These are phyloP conservation scores for Ypsolopha scabrella DNA, from an alignment of 2,888 invertebrate genomes.

Conservation along the genomic window DNA sequence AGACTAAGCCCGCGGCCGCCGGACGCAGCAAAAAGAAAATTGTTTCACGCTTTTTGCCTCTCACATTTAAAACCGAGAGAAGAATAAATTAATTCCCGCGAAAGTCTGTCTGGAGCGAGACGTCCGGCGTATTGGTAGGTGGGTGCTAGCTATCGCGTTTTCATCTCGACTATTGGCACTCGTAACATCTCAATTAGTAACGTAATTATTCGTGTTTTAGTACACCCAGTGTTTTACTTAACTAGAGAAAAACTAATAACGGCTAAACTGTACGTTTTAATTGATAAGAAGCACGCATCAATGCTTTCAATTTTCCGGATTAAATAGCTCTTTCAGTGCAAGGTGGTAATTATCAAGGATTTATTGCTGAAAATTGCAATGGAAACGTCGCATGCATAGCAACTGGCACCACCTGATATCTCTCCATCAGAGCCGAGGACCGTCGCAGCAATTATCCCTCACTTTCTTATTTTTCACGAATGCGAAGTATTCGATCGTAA, in stretches of 20 bases:
- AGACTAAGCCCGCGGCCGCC: conserved; percentile 19
- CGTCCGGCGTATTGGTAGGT: conserved; percentile 30
- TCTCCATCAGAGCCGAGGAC: conserved; percentile 34
- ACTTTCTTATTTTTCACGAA: conserved; percentile 32
- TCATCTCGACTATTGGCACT: conserved; percentile 42
- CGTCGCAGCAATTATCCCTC: conserved; percentile 24
- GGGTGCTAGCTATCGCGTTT: conserved; percentile 52
- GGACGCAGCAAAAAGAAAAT: conserved; percentile 54
- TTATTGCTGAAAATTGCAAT: conserved; percentile 7
- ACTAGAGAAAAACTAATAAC: too few relatives aligned
- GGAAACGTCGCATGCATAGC: conserved; percentile 5
- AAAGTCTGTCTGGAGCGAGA: conserved; percentile 48
- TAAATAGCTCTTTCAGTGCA: conserved; percentile 6
- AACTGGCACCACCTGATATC: conserved; percentile 37
- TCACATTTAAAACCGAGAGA: conserved; percentile 48
- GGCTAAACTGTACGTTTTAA: too few relatives aligned
- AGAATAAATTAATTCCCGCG: conserved; percentile 59
- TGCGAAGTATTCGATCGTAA: conserved; percentile 26
- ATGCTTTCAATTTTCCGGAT: too few relatives aligned
- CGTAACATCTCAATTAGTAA: conserved; percentile 37
- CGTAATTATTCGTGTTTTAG: conserved; percentile 25
- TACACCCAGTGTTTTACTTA: conserved; percentile 18
- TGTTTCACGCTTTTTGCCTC: conserved; percentile 62
- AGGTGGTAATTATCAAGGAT: not conserved
- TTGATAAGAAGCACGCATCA: too few relatives aligned